Evolutionary conservation across 2,888 invertebrate genomes (phyloP), one percentile per base, ranked within the genome.

Genomic region (Cistogaster globosa): DNA sequence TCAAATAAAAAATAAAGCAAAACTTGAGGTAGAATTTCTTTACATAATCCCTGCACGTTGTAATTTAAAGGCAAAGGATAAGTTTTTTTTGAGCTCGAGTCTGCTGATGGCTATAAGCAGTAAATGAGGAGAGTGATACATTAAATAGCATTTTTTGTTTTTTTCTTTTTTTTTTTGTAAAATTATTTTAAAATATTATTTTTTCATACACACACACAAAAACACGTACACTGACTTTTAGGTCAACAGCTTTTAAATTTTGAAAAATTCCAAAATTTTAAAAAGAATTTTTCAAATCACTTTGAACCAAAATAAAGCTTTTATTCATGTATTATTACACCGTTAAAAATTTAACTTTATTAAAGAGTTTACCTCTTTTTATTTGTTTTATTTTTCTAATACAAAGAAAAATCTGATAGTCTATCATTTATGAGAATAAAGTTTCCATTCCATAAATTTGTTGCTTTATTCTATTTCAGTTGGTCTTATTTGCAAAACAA

Each of bases 11-110:
- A 45, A 36, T n/a, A 53, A 55, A 57, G 42, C 9, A 72, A 71
- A 71, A 65, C 32, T 51, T 22, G 22, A 32, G 22, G 48, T 69
- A 57, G 38, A 67, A 63, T 71, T 74, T 82, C 81, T 85, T 85
- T 85, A 82, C 82, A 85, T 85, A 85, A 85, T 85, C 85, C 85
- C 71, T 58, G 71, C 77, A 81, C 76, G 80, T 84, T 80, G 60
- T 67, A 32, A 42, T 38, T 63, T 38, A 53, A 58, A 65, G 58
- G 20, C 20, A 76, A 82, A 53, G 65, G 71, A 45, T 72, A 57
- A 65, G 58, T 45, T 65, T 76, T 69, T 60, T 74, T 26, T 6
- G 42, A 12, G 42, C 42, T 74, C 74, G 51, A 60, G 45, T 38
- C 63, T 77, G 62, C 4, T 72, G 26, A 57, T 26, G 20, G 18